These are phyloP conservation scores for Neodiprion virginianus DNA, from an alignment of 1,140 invertebrate genomes.

Conservation along the genomic window DNA sequence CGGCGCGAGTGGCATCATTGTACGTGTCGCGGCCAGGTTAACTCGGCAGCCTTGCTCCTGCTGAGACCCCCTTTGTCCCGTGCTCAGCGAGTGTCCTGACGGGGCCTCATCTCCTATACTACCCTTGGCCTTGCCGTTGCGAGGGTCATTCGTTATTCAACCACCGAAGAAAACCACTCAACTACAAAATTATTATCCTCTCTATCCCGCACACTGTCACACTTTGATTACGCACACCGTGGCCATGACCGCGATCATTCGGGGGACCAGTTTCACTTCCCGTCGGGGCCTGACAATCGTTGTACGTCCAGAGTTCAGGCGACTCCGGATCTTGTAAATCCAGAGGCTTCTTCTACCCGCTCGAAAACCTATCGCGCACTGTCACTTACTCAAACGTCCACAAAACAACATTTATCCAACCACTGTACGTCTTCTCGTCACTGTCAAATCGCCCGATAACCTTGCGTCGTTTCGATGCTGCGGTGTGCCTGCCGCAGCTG, in stretches of 20 bases:
- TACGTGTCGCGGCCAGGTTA: conserved; percentile 46
- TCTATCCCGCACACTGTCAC: not conserved
- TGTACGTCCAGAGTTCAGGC: not conserved
- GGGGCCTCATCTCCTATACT: not conserved
- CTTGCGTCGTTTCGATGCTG: conserved; percentile 21
- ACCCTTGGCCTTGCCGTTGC: too few species aligned
- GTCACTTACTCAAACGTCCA: too few species aligned
- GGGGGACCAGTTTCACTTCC: conserved; percentile 17
- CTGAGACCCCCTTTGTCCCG: not conserved
- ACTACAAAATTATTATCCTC: not conserved
- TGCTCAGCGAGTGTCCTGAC: not conserved
- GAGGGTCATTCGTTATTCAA: too few species aligned
- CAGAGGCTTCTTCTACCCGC: too few species aligned
- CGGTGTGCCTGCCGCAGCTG: not conserved
- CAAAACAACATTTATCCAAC: too few species aligned
- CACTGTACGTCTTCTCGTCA: conserved; percentile 25
- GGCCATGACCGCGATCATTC: not conserved
- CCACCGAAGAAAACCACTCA: too few species aligned
- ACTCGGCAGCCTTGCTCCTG: not conserved
- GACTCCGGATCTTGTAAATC: not conserved
- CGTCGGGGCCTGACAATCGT: not conserved
- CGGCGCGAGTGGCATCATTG: conserved; percentile 90
- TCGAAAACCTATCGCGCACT: too few species aligned
- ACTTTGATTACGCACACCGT: too few species aligned
- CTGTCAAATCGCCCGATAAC: conserved; percentile 18